Evolutionary conservation across 2,888 invertebrate species (phyloP).

Genomic region (Pammene aurita): DNA sequence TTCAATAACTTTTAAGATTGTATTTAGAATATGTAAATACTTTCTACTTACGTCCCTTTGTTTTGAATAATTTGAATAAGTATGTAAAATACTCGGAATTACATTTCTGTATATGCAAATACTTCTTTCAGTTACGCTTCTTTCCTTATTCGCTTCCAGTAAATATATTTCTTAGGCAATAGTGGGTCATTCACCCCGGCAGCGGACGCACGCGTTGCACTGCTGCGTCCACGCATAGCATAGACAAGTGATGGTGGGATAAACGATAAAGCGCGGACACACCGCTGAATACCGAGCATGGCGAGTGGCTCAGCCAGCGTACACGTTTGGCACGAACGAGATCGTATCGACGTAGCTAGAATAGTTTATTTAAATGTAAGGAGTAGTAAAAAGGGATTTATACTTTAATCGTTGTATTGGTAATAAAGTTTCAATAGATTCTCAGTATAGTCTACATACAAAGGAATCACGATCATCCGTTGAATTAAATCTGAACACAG

Average conservation of each 20-base stretch:
- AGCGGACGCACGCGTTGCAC: conserved; percentile 60
- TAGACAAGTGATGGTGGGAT: conserved; percentile 68
- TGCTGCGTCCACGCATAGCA: conserved; percentile 67
- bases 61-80: neutral
- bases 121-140: neutral
- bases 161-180: conserved; percentile 53
- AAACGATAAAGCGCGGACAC: conserved; percentile 60
- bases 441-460: neutral
- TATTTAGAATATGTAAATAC: conserved; percentile 6
- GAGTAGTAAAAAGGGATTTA: neutral
- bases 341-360: conserved; percentile 29
- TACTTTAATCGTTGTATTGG: neutral
- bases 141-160: conserved; percentile 52
- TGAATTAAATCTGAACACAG: neutral
- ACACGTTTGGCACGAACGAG: conserved; percentile 29
- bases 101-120: conserved; percentile 2
- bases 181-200: conserved; percentile 70
- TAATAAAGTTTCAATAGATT: conserved; percentile 9
- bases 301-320: conserved; percentile 23
- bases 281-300: conserved; percentile 36
- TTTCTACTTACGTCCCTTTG: neutral
- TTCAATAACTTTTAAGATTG: conserved; percentile 11
- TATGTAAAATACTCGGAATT: conserved; percentile 3
- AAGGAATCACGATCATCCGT: neutral
- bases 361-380: conserved; percentile 21